Evolutionary conservation across 2,113 vertebrate species (phyloP).

Genomic region (Tamias sibiricus): DNA sequence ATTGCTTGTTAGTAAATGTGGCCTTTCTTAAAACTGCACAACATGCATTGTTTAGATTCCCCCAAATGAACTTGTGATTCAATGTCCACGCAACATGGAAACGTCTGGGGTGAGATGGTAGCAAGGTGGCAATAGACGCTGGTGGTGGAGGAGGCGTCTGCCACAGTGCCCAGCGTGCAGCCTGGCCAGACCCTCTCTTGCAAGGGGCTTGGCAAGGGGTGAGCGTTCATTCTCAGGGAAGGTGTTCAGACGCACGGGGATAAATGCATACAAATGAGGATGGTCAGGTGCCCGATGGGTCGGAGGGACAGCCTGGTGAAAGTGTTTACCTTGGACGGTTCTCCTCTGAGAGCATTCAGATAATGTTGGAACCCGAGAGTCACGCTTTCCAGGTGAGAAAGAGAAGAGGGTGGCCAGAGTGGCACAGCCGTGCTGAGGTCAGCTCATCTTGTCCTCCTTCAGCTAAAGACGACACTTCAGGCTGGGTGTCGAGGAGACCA

Average conservation of each 20-base stretch:
- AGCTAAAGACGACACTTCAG: not conserved
- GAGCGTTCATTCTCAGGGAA: not conserved
- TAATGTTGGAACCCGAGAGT: not conserved
- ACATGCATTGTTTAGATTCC: not conserved
- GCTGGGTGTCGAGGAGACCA: fast-evolving
- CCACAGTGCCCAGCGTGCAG: not conserved
- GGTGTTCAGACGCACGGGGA: not conserved
- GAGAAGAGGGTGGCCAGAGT: not conserved
- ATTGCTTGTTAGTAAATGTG: not conserved
- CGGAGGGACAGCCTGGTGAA: fast-evolving
- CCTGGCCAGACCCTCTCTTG: not conserved
- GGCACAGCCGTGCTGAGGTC: not conserved
- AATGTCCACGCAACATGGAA: not conserved
- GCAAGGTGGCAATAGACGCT: not conserved
- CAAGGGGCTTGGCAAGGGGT: not conserved
- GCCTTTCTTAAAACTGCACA: not conserved
- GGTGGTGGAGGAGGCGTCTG: not conserved
- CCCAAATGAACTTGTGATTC: not conserved
- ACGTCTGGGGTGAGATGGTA: fast-evolving
- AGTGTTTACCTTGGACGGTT: constrained; percentile 48
- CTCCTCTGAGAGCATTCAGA: not conserved
- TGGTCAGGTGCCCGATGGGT: not conserved
- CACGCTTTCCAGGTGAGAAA: not conserved
- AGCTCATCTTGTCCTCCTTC: not conserved
- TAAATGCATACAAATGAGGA: not conserved